Percentiles rank a stretch among this genome's conserved stretches.
These are phyloP conservation scores for Aculops lycopersici DNA, from an alignment of 1,140 invertebrate genomes.

Conservation along the genomic window DNA sequence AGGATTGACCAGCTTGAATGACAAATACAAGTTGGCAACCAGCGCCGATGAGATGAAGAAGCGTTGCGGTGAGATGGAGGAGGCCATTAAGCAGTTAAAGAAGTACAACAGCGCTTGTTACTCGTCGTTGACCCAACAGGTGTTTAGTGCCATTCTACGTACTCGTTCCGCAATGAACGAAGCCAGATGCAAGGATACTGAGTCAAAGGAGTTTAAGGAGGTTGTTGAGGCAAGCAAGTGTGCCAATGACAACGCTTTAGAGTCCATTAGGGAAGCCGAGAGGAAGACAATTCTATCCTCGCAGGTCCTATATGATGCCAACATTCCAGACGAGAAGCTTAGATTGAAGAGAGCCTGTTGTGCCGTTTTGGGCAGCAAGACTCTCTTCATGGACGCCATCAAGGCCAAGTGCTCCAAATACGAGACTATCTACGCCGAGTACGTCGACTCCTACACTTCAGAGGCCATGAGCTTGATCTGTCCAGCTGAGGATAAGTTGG, in stretches of 20 bases:
- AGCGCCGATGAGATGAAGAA: not conserved
- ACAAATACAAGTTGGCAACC: not conserved
- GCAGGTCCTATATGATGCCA: not conserved
- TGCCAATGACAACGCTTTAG: not conserved
- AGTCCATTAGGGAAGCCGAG: not conserved
- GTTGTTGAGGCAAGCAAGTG: not conserved
- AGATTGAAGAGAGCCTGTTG: not conserved
- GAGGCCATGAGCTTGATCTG: not conserved
- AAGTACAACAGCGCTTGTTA: not conserved
- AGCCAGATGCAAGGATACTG: not conserved
- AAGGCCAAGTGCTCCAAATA: not conserved
- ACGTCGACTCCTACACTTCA: not conserved
- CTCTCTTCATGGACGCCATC: not conserved
- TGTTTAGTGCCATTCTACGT: not conserved
- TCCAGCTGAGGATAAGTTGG: not conserved
- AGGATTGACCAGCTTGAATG: not conserved
- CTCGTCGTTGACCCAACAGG: not conserved
- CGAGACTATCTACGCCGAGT: not conserved
- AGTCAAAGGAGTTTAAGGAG: too few relatives aligned
- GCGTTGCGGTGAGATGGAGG: not conserved
- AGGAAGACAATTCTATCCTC: not conserved
- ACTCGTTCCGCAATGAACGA: not conserved
- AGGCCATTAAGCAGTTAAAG: not conserved
- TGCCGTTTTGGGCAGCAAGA: not conserved
- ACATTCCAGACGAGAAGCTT: not conserved